Conservation (phyloP, 2,797 vertebrate genomes). For the Gymnodraco acuticeps region DNA sequence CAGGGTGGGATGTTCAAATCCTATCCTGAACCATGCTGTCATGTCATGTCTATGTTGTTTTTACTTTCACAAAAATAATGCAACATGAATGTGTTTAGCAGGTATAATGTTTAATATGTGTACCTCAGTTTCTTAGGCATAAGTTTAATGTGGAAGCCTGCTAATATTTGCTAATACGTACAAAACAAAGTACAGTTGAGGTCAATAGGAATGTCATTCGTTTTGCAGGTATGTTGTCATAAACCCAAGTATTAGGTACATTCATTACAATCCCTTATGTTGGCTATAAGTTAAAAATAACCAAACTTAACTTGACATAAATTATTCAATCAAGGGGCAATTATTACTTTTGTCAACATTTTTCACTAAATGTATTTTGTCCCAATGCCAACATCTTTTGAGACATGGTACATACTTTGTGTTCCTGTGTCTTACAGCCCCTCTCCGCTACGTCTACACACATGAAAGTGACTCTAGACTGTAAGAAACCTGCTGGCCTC, state of each 20-base stretch:
- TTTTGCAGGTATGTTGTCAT: background rate
- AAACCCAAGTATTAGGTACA: background rate
- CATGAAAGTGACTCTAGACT: conserved; percentile 26
- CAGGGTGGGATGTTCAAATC: background rate
- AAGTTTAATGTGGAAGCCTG: background rate
- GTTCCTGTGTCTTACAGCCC: background rate
- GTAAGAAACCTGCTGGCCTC: conserved; percentile 41
- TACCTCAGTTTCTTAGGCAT: no score
- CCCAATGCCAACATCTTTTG: background rate
- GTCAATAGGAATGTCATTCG: background rate
- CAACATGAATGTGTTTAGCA: background rate
- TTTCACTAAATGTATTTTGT: background rate
- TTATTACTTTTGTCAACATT: background rate
- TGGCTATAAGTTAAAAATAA: no score
- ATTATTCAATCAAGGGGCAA: background rate
- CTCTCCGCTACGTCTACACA: conserved; percentile 14
- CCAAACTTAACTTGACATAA: no score
- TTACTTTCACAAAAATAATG: background rate
- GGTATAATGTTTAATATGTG: background rate
- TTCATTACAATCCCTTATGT: background rate
- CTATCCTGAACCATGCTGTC: background rate
- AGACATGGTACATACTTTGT: background rate
- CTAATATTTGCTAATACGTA: background rate
- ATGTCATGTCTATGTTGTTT: no score
- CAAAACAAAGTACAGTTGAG: background rate